Conservation (phyloP, 2,113 vertebrate species). For the Serilophus lunatus region DNA sequence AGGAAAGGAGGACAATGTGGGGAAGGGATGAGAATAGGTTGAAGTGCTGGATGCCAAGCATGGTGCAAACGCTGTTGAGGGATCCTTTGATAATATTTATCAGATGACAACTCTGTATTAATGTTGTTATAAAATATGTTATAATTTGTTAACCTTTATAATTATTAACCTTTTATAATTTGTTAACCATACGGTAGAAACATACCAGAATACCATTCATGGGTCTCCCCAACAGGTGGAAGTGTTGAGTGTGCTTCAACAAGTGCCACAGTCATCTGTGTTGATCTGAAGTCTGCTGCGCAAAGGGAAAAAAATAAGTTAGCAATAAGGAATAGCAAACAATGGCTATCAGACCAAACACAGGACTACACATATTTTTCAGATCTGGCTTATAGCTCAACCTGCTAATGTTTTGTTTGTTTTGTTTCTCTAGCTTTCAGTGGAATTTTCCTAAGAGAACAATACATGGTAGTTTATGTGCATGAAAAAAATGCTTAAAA, state of each 20-base stretch:
- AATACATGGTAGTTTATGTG: not conserved
- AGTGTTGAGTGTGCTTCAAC: not conserved
- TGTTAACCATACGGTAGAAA: not conserved
- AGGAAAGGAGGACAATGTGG: not conserved
- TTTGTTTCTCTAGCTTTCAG: not conserved
- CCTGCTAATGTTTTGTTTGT: not conserved
- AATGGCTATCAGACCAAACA: fast-evolving
- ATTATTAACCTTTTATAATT: not conserved
- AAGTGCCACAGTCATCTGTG: not conserved
- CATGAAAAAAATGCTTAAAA: not conserved
- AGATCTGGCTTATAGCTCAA: not conserved
- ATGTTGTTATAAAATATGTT: too few relatives aligned
- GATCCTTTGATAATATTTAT: not conserved
- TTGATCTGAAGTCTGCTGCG: not conserved
- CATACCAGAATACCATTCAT: not conserved
- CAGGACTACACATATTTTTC: not conserved
- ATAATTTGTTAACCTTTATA: not conserved
- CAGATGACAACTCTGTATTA: not conserved
- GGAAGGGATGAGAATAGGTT: fast-evolving
- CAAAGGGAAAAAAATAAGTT: fast-evolving
- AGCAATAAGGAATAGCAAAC: not conserved
- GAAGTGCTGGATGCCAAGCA: not conserved
- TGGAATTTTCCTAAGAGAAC: not conserved
- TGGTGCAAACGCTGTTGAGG: not conserved
- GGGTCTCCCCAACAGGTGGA: not conserved